Evolutionary conservation across 2,113 vertebrate genomes (phyloP).

Genomic region (Oenanthe melanoleuca): DNA sequence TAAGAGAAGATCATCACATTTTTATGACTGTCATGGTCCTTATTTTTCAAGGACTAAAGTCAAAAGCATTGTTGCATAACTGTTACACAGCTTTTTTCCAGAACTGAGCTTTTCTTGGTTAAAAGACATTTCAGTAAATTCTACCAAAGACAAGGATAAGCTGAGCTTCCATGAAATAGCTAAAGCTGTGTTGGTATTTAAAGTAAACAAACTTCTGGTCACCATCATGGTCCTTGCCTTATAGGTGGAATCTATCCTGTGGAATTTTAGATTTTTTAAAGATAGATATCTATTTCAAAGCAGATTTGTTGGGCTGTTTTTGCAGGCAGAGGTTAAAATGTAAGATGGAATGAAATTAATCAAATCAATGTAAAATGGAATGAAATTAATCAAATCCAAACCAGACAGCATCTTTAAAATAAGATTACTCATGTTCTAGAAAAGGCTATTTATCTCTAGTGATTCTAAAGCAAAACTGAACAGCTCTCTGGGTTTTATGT

Average conservation of each 20-base stretch:
- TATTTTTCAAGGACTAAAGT: background rate
- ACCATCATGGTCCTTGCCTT: background rate
- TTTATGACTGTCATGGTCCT: background rate
- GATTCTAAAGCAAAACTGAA: background rate
- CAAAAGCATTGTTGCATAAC: background rate
- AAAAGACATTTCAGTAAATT: background rate
- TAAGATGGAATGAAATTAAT: background rate
- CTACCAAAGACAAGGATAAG: background rate
- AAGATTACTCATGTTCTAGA: background rate
- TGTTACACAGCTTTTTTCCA: background rate
- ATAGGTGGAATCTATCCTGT: background rate
- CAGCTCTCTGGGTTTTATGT: background rate
- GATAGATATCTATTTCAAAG: background rate
- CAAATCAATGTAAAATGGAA: background rate
- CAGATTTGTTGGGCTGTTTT: background rate
- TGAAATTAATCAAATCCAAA: background rate
- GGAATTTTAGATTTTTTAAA: background rate
- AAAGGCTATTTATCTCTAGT: background rate
- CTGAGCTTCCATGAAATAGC: background rate
- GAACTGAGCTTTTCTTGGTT: background rate
- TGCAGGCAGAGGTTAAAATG: background rate
- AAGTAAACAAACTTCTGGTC: background rate
- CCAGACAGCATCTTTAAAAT: background rate
- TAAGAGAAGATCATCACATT: background rate
- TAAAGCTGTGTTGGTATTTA: background rate